phyloP scores from a whole-genome alignment of 2,888 invertebrate genomes.

The Drosophila infuscata region DNA sequence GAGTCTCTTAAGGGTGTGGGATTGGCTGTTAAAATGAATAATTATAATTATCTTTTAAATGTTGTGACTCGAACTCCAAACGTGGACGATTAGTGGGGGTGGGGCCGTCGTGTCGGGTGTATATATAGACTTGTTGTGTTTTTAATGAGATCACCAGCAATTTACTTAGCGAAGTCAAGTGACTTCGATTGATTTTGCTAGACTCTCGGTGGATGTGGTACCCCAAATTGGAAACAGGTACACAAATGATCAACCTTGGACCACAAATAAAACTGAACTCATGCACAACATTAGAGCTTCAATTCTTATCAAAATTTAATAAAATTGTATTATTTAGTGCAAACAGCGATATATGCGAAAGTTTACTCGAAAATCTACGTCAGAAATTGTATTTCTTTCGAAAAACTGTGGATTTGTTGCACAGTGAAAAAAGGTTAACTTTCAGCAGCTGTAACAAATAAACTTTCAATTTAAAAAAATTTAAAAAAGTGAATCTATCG shows the following conservation, averaged over 20 bases:
- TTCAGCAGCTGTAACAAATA: too few relatives aligned
- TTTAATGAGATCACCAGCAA: not conserved
- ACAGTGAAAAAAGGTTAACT: too few relatives aligned
- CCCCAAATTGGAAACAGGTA: not conserved
- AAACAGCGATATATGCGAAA: not conserved
- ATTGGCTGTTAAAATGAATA: not conserved
- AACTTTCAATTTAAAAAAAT: too few relatives aligned
- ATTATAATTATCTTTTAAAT: not conserved
- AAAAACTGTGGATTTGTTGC: not conserved
- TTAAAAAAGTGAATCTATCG: too few relatives aligned
- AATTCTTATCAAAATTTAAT: not conserved
- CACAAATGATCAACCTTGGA: not conserved
- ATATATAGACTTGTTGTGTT: not conserved
- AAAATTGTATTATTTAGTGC: not conserved
- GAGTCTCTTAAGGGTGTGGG: not conserved
- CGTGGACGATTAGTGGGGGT: rapidly evolving
- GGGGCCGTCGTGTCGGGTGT: not conserved
- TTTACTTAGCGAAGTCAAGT: too few relatives aligned
- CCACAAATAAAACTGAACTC: not conserved
- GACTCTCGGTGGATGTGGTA: not conserved
- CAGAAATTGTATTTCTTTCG: not conserved
- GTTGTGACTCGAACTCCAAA: not conserved
- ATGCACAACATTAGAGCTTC: not conserved
- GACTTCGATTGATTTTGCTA: not conserved
- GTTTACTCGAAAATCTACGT: not conserved